These are phyloP conservation scores for Pelmatolapia mariae DNA, from an alignment of 2,113 vertebrate genomes.

Conservation along the genomic window DNA sequence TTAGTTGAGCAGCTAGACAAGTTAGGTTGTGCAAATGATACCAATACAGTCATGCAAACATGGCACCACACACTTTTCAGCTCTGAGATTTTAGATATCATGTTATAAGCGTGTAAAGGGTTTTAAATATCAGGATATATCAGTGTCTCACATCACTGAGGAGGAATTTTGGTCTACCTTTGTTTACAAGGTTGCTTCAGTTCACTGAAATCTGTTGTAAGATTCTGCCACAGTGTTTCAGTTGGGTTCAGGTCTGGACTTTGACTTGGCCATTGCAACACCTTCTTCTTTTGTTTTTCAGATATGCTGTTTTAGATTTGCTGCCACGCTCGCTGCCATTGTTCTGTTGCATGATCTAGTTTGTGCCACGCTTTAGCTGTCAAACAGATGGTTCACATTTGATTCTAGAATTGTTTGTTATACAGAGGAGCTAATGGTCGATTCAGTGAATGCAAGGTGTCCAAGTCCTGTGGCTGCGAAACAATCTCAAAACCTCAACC, in stretches of 20 bases:
- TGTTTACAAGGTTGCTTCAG: neutral
- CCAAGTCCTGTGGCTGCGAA: neutral
- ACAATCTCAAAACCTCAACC: neutral
- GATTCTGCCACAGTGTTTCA: neutral
- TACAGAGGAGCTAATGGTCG: neutral
- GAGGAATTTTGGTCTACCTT: neutral
- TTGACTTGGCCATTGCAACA: neutral
- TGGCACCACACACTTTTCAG: neutral
- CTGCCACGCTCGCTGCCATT: neutral
- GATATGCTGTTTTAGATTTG: neutral
- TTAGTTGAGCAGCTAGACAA: neutral
- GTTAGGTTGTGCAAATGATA: neutral
- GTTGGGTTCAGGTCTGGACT: neutral
- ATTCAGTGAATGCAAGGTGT: neutral
- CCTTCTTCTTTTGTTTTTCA: neutral
- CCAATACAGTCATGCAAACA: neutral
- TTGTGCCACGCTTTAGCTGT: neutral
- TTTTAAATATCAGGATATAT: neutral
- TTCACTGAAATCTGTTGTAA: neutral
- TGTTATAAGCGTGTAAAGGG: neutral
- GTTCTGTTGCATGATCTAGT: neutral
- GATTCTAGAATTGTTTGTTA: neutral
- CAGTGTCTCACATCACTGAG: neutral
- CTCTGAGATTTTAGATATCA: neutral
- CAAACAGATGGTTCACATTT: neutral